Evolutionary conservation across 1,140 invertebrate species (phyloP).

Genomic region (Cherax destructor): DNA sequence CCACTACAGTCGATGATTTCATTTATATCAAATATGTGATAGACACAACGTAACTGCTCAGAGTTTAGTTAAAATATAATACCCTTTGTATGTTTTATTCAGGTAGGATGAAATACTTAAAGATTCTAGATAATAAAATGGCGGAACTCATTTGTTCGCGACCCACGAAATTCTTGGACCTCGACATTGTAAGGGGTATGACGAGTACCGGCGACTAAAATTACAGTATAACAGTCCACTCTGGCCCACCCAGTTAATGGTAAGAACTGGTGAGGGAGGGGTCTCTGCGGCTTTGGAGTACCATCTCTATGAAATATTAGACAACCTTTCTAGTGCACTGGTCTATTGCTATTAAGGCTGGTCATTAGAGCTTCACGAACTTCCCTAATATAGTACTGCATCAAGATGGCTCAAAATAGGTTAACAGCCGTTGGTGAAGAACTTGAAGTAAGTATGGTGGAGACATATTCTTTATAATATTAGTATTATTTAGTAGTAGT

Average conservation of each 20-base stretch:
- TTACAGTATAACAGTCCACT: slow-evolving; percentile 1
- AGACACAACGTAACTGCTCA: too few species aligned
- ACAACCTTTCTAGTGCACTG: not conserved
- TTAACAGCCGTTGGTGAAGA: not conserved
- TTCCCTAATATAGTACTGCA: not conserved
- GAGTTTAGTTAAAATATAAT: not conserved
- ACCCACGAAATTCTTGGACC: not conserved
- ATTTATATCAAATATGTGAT: too few species aligned
- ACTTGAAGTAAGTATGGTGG: not conserved
- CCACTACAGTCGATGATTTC: not conserved
- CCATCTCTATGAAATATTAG: not conserved
- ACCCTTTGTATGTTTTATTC: not conserved
- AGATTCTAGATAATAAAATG: too few species aligned
- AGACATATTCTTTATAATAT: too few species aligned
- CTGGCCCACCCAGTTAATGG: not conserved
- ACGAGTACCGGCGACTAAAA: slow-evolving; percentile 7
- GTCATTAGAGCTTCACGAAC: not conserved
- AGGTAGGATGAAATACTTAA: too few species aligned
- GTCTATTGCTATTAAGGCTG: not conserved
- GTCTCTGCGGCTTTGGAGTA: not conserved
- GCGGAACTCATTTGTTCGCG: not conserved
- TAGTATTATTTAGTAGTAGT: too few species aligned
- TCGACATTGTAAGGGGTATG: not conserved
- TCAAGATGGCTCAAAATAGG: not conserved
- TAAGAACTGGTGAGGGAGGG: not conserved